phyloP scores from a whole-genome alignment of 2,797 vertebrate species.

The Craterocephalus amniculus region DNA sequence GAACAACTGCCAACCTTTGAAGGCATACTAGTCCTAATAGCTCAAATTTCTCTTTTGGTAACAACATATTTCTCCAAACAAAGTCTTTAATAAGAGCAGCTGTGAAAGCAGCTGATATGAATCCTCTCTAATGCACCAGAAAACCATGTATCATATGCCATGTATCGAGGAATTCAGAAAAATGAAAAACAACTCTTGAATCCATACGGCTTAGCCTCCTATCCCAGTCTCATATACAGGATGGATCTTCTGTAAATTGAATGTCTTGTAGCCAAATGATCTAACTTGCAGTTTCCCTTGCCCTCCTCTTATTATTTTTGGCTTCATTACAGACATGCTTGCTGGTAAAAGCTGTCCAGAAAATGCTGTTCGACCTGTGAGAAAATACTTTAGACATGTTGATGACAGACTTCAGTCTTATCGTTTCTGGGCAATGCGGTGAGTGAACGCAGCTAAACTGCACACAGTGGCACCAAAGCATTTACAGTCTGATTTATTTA shows the following conservation, averaged over 20 bases:
- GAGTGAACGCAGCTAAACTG: constrained; percentile 43
- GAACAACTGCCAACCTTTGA: neutral
- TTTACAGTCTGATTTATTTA: constrained; percentile 27
- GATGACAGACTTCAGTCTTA: constrained; percentile 50
- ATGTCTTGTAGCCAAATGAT: constrained; percentile 59
- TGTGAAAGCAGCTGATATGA: constrained; percentile 82
- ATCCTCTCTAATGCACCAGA: constrained; percentile 59
- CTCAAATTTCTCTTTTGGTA: constrained; percentile 40
- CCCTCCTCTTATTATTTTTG: constrained; percentile 69
- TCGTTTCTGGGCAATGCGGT: constrained; percentile 45
- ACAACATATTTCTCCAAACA: constrained; percentile 58
- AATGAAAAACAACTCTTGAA: constrained; percentile 39
- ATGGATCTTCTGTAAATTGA: constrained; percentile 65
- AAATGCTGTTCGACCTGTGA: constrained; percentile 67
- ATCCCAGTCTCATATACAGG: constrained; percentile 28
- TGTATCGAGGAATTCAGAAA: constrained; percentile 62
- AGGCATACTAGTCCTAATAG: neutral
- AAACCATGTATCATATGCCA: constrained; percentile 61
- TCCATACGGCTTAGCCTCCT: constrained; percentile 28
- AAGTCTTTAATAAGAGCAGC: constrained; percentile 71
- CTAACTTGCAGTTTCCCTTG: constrained; percentile 46
- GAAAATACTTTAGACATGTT: constrained; percentile 63
- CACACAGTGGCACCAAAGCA: constrained; percentile 51
- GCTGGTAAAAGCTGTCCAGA: constrained; percentile 63
- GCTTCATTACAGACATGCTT: constrained; percentile 47